Conservation (phyloP, 2,797 vertebrate species). For the Thalassophryne amazonica region DNA sequence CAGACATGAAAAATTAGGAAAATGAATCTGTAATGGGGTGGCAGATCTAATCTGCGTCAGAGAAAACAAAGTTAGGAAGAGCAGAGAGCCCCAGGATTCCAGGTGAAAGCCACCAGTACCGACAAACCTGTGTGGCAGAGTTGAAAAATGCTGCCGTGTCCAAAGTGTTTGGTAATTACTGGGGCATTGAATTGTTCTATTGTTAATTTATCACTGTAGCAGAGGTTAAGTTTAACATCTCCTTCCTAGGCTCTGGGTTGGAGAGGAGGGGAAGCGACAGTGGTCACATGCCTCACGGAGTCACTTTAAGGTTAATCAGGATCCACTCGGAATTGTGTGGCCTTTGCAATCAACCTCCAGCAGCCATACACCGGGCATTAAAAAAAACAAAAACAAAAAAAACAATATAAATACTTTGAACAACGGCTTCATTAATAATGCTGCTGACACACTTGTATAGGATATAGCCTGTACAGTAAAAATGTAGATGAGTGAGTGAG, state of each 20-base stretch:
- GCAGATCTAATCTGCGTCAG: constrained; percentile 99
- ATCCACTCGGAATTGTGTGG: constrained; percentile 86
- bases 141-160: constrained; percentile 98
- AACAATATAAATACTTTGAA: too few relatives aligned
- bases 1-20: constrained; percentile 99
- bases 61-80: constrained; percentile 99
- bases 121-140: constrained; percentile 90
- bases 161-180: constrained; percentile 99
- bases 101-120: constrained; percentile 84
- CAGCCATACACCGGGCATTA: too few relatives aligned
- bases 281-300: constrained; percentile 84
- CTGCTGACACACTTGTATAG: too few relatives aligned
- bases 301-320: constrained; percentile 99
- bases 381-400: too few relatives aligned
- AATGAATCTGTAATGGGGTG: constrained; percentile 99
- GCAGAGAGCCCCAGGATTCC: constrained; percentile 90
- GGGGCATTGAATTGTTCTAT: constrained; percentile 97
- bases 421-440: too few relatives aligned
- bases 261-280: constrained; percentile 81
- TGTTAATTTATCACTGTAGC: constrained; percentile 98
- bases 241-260: constrained; percentile 88
- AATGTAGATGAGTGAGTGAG: too few relatives aligned
- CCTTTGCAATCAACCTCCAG: constrained; percentile 79
- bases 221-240: constrained; percentile 97
- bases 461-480: too few relatives aligned